Base-by-base conservation (phyloP, 2,888 invertebrate genomes). In the Trichogramma dendrolimi region DNA sequence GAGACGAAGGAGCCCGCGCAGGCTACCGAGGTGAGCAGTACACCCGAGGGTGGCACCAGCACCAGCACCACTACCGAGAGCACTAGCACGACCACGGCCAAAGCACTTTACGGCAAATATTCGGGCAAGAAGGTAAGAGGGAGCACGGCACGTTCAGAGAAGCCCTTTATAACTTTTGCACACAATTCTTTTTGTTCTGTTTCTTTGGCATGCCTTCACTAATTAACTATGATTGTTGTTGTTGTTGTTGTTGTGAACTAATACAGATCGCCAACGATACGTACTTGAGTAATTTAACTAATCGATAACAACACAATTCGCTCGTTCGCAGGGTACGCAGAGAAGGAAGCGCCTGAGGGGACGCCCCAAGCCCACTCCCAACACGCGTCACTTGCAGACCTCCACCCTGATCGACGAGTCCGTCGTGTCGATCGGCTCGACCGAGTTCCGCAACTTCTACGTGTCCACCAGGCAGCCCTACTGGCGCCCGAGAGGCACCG, bases 261-360 rank as follows among this genome's bases (percentile, higher is more conserved):
- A 27, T 27, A 27, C 27, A 27, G 27, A 27, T 27, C 2, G 27
- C 27, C 27, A 27, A 27, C 3, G 27, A 27, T 2, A 2, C 27
- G 27, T 27, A 27, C 2, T 27, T 27, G 27, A 27, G 4, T n/a
- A 47, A n/a, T 14, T 5, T 7, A 57, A 51, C 11, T 47, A 58
- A 46, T 8, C 59, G 59, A 55, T 61, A 63, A 57, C 55, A 55
- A 54, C 57, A 42, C 57, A 42, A 38, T 49, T 42, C 8, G 44
- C 44, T 58, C 39, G 40, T 27, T 67, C 62, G 5, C 60, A 75
- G 74, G 65, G 65, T n/a, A 71, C 69, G 14, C 64, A 66, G 5
- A 79, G 83, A 62, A 84, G 88, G 63, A 85, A 88, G 66, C 89
- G 91, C 57, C 86, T 87, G 71, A 90, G 91, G 86, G 89, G 89